Evolutionary conservation across 2,888 invertebrate genomes (phyloP), one percentile per base, ranked within the genome.

Genomic region (Machimus rusticus): DNA sequence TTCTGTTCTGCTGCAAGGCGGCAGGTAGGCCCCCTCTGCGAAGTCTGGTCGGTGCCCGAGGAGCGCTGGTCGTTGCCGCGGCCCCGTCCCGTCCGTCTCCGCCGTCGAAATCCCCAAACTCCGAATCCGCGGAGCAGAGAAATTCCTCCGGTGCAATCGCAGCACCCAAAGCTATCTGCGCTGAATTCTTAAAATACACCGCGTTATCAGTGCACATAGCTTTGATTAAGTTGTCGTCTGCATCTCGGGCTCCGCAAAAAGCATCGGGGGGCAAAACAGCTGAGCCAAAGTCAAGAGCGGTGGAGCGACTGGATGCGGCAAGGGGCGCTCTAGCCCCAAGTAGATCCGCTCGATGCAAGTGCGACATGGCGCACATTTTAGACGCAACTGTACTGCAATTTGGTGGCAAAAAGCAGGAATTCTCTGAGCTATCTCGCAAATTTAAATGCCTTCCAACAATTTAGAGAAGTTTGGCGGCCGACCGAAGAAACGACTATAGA

Each of bases 381-480:
- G 76, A 19, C 76, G 39, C 76, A 76, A 76, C 76, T 76, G 76
- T 76, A 76, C 76, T 76, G 31, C 76, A 76, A 76, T 76, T 66
- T 76, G 76, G 16, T 23, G 34, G 76, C 76, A 76, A 23, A 31
- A 76, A 37, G 34, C 37, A 39, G 39, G 28, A 74, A 74, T 74
- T 28, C 74, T 74, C n/a, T 12, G 37, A 76, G 39, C 34, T 37
- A 28, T 28, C n/a, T 66, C 12, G n/a, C 34, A 76, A 31, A 39
- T 76, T 76, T 76, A 76, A 34, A 76, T 37, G 34, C n/a, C n/a
- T 76, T 74, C 39, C 76, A 39, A 37, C 74, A 51, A 19, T 51
- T 51, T n/a, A 51, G 51, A n/a, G 74, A 28, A 46, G 23, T 31
- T 31, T 31, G 34, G 74, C 28, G 31, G 34, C 28, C 79, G n/a